phyloP scores from a whole-genome alignment of 2,888 invertebrate species.

The Palloptera scutellata region DNA sequence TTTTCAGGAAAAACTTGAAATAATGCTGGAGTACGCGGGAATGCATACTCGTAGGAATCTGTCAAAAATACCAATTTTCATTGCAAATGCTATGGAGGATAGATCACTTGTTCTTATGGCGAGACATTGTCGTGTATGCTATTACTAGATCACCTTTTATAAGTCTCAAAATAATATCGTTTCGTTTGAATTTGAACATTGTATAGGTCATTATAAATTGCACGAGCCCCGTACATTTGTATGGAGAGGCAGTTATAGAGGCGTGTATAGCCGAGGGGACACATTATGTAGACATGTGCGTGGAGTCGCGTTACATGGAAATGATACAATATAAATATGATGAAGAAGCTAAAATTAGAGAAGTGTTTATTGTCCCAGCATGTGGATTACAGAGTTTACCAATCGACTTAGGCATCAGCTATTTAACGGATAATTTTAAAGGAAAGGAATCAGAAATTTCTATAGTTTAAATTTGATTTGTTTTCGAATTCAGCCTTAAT shows the following conservation, averaged over 20 bases:
- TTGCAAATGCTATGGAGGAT: conserved; percentile 78
- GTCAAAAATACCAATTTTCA: conserved; percentile 70
- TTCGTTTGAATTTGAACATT: not conserved
- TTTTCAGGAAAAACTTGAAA: conserved; percentile 61
- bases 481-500: not conserved
- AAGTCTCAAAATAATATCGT: not conserved
- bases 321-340: conserved; percentile 80
- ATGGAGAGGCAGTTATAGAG: conserved; percentile 75
- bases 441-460: conserved; percentile 53
- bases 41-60: conserved; percentile 63
- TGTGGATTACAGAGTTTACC: conserved; percentile 93
- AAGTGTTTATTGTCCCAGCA: conserved; percentile 82
- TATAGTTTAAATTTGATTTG: not conserved
- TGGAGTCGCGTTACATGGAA: conserved; percentile 87
- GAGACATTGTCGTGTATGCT: conserved; percentile 70
- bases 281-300: conserved; percentile 88
- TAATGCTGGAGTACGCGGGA: conserved; percentile 60
- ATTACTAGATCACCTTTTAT: not conserved
- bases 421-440: conserved; percentile 74
- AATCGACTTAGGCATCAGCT: conserved; percentile 82
- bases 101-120: conserved; percentile 82
- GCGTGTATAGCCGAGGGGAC: conserved; percentile 83
- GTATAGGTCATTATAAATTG: conserved; percentile 75
- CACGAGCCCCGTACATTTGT: conserved; percentile 85
- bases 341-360: conserved; percentile 73